Evolutionary conservation across 2,888 invertebrate genomes (phyloP).

Genomic region (Calliopum simillimum): DNA sequence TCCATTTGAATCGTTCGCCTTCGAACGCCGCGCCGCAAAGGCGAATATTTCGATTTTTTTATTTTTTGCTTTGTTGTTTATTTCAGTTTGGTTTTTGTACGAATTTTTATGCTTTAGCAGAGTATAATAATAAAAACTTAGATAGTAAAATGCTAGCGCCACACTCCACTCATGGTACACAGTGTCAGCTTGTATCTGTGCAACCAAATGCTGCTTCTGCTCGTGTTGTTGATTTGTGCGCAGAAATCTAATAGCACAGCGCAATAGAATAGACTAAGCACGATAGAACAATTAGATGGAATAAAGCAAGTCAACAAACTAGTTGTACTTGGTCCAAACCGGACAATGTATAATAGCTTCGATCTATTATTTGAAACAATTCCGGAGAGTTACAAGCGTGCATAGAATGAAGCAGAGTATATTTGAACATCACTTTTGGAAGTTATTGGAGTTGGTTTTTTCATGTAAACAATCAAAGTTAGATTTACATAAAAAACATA

Average conservation of each 20-base stretch:
- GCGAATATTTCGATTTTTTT: conserved; percentile 49
- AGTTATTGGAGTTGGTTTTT: too few species aligned
- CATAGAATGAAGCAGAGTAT: too few species aligned
- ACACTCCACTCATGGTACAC: conserved; percentile 17
- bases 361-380: too few species aligned
- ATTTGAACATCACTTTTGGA: too few species aligned
- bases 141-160: conserved; percentile 22
- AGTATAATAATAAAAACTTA: conserved; percentile 29
- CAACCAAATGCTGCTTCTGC: conserved; percentile 15
- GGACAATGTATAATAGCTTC: background rate
- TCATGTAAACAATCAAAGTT: too few species aligned
- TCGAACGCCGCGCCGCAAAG: conserved; percentile 48
- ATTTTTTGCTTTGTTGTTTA: conserved; percentile 9
- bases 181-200: background rate
- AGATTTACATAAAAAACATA: too few species aligned
- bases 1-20: conserved; percentile 58
- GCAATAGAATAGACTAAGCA: conserved; percentile 2
- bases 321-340: background rate
- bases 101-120: conserved; percentile 2
- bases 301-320: background rate
- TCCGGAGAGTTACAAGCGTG: too few species aligned
- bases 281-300: background rate
- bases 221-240: conserved; percentile 57
- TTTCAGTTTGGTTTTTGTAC: conserved; percentile 18
- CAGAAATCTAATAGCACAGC: conserved; percentile 52